Percentiles rank a stretch among this genome's conserved stretches.
These are phyloP conservation scores for Dendrolimus houi DNA, from an alignment of 2,888 invertebrate species.

Conservation along the genomic window DNA sequence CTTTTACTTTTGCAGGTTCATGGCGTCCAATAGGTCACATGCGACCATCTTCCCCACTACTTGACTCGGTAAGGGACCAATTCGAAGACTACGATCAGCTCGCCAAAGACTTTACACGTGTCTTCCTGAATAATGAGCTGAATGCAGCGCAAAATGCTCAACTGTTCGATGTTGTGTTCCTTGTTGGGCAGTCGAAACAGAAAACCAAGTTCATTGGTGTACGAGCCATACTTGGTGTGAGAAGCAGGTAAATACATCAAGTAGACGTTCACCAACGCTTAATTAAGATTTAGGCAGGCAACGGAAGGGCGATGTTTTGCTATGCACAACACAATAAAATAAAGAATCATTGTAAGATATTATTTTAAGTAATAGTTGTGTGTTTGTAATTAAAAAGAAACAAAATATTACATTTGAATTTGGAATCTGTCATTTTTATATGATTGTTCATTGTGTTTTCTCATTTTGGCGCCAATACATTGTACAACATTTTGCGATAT, in stretches of 20 bases:
- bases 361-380: too few species aligned
- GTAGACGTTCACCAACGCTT: too few species aligned
- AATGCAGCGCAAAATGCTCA: slow-evolving; percentile 87
- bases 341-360: too few species aligned
- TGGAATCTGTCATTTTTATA: too few species aligned
- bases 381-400: too few species aligned
- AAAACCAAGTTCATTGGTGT: slow-evolving; percentile 94
- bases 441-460: too few species aligned
- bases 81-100: slow-evolving; percentile 96
- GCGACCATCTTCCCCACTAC: slow-evolving; percentile 93
- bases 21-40: slow-evolving; percentile 97
- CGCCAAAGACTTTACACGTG: slow-evolving; percentile 93
- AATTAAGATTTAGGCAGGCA: too few species aligned
- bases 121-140: slow-evolving; percentile 90
- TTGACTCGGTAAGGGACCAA: slow-evolving; percentile 94
- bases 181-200: slow-evolving; percentile 94
- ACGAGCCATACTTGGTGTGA: slow-evolving; percentile 91
- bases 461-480: too few species aligned
- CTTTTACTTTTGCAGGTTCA: slow-evolving; percentile 75
- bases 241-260: slow-evolving; percentile 81
- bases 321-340: too few species aligned
- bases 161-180: slow-evolving; percentile 92
- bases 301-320: too few species aligned
- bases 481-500: too few species aligned
- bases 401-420: too few species aligned